Evolutionary conservation across 2,888 invertebrate species (phyloP).

Genomic region (Dioctria linearis): DNA sequence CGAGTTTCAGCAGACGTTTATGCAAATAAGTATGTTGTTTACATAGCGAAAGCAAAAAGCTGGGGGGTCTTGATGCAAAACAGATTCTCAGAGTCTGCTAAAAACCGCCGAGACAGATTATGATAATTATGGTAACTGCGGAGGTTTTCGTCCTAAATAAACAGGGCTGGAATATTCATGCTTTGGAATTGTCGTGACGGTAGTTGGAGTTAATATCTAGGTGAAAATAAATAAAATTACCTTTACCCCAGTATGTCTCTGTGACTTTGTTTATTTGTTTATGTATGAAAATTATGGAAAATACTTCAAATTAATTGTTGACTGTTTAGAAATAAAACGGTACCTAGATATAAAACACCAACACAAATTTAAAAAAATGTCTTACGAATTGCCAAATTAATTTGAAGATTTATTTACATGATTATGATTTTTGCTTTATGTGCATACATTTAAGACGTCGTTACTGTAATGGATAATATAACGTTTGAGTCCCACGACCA

Average conservation of each 20-base stretch:
- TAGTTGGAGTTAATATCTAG: slow-evolving; percentile 30
- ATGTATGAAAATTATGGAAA: background rate
- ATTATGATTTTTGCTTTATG: too few species aligned
- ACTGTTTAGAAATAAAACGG: background rate
- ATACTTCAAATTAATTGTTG: background rate
- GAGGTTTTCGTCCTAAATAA: slow-evolving; percentile 36
- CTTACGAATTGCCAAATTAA: too few species aligned
- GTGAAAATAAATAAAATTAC: slow-evolving; percentile 21
- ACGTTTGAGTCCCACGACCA: too few species aligned
- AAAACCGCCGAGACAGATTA: slow-evolving; percentile 51
- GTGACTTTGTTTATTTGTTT: slow-evolving; percentile 1
- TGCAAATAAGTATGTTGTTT: slow-evolving; percentile 42
- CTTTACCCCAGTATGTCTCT: background rate
- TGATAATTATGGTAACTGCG: slow-evolving; percentile 48
- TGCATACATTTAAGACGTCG: too few species aligned
- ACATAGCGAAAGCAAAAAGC: slow-evolving; percentile 36
- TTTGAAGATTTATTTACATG: too few species aligned
- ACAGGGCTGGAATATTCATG: slow-evolving; percentile 48
- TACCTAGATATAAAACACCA: too few species aligned
- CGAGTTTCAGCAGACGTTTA: slow-evolving; percentile 42
- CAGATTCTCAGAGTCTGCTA: slow-evolving; percentile 46
- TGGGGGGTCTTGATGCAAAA: slow-evolving; percentile 44
- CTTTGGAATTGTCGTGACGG: slow-evolving; percentile 16
- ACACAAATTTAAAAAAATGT: too few species aligned
- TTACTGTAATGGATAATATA: too few species aligned